Conservation (phyloP, 2,797 vertebrate genomes). For the Erithacus rubecula region DNA sequence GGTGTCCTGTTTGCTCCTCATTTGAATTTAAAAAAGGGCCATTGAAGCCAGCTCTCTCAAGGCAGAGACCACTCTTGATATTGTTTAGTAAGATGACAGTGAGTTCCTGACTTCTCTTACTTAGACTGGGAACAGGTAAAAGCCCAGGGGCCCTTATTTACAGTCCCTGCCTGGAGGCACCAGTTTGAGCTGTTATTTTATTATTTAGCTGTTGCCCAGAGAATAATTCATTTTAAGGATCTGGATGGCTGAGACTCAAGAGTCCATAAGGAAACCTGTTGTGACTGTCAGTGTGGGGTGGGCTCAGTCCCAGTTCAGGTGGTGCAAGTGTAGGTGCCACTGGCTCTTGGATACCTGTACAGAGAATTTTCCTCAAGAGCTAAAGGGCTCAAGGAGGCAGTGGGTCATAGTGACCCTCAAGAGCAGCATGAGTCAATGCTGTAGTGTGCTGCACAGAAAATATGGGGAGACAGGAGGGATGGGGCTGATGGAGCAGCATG, state of each 20-base stretch:
- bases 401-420: rapidly evolving
- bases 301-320: rapidly evolving
- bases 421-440: rapidly evolving
- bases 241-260: neutral
- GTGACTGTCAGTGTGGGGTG: neutral
- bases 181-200: neutral
- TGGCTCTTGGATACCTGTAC: neutral
- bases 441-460: neutral
- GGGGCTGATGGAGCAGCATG: neutral
- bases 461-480: neutral
- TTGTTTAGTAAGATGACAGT: neutral
- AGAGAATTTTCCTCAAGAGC: neutral
- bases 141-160: rapidly evolving
- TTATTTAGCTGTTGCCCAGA: neutral
- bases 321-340: neutral
- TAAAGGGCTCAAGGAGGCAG: neutral
- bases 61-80: neutral
- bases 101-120: neutral
- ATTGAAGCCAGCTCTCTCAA: neutral
- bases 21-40: neutral
- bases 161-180: rapidly evolving
- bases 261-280: neutral
- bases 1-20: neutral
- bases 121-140: neutral
- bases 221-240: neutral